Conservation (phyloP, 2,113 vertebrate genomes). For the Gasterosteus nipponicus region DNA sequence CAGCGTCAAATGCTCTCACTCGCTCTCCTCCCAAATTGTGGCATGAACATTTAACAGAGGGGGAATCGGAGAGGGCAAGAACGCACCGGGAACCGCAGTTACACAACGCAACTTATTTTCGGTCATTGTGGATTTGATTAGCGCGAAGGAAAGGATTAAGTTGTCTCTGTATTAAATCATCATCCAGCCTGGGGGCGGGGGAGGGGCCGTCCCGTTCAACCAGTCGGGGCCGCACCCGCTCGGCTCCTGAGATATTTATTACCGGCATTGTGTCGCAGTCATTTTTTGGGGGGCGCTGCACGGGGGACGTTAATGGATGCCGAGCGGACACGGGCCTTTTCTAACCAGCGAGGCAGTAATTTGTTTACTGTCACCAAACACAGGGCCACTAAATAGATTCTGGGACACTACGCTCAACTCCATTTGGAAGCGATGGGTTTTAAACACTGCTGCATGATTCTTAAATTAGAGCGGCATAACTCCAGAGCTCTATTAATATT, state of each 20-base stretch:
- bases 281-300: constrained; percentile 67
- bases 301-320: constrained; percentile 60
- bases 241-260: constrained; percentile 78
- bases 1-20: background rate
- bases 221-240: constrained; percentile 70
- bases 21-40: background rate
- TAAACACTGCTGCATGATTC: constrained; percentile 18
- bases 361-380: constrained; percentile 71
- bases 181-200: constrained; percentile 26
- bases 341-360: constrained; percentile 63
- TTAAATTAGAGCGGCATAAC: constrained; percentile 27
- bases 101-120: constrained; percentile 63
- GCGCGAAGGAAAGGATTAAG: constrained; percentile 70
- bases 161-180: constrained; percentile 77
- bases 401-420: constrained; percentile 10
- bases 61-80: constrained; percentile 22
- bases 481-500: constrained; percentile 38
- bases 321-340: constrained; percentile 66
- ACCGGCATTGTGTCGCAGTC: constrained; percentile 73
- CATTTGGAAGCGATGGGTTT: constrained; percentile 14
- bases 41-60: constrained; percentile 9
- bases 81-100: constrained; percentile 56
- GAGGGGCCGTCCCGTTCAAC: constrained; percentile 73
- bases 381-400: constrained; percentile 41
- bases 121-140: constrained; percentile 74